These are phyloP conservation scores for Arothron firmamentum DNA, from an alignment of 2,113 vertebrate species.

Conservation along the genomic window DNA sequence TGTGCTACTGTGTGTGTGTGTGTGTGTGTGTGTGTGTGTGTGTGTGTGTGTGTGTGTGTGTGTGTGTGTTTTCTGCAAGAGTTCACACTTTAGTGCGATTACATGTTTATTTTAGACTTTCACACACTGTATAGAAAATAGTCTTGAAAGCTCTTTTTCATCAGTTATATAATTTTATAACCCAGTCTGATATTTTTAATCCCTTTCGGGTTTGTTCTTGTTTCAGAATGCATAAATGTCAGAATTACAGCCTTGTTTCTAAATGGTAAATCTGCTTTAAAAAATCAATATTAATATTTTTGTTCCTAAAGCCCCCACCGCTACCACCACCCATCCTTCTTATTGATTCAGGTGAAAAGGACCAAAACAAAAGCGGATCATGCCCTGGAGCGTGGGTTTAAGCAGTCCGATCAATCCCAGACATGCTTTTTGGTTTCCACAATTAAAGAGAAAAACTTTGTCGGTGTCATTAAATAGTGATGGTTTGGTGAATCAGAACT, in stretches of 20 bases:
- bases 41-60: constrained; percentile 7
- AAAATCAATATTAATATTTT: constrained; percentile 26
- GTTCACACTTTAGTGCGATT: neutral
- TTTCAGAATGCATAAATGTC: no score
- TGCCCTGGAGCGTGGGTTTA: constrained; percentile 64
- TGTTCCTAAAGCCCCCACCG: constrained; percentile 1
- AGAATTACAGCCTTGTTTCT: no score
- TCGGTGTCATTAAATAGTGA: constrained; percentile 6
- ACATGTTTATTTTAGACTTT: no score
- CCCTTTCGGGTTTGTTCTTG: no score
- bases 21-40: neutral
- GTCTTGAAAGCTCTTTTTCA: no score
- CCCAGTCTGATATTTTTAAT: no score
- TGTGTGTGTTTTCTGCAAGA: neutral
- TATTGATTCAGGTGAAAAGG: constrained; percentile 52
- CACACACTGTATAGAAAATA: no score
- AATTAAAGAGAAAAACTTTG: no score
- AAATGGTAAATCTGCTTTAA: no score
- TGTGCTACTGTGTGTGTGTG: constrained; percentile 17
- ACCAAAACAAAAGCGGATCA: constrained; percentile 58
- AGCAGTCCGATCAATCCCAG: constrained; percentile 49
- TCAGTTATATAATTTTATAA: no score
- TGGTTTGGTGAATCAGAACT: constrained; percentile 2
- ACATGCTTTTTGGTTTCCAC: neutral
- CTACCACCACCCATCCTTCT: neutral